Percentiles rank a stretch among this genome's conserved stretches.
Evolutionary conservation across 2,797 vertebrate genomes (phyloP).

Genomic region (Botia almorhae): DNA sequence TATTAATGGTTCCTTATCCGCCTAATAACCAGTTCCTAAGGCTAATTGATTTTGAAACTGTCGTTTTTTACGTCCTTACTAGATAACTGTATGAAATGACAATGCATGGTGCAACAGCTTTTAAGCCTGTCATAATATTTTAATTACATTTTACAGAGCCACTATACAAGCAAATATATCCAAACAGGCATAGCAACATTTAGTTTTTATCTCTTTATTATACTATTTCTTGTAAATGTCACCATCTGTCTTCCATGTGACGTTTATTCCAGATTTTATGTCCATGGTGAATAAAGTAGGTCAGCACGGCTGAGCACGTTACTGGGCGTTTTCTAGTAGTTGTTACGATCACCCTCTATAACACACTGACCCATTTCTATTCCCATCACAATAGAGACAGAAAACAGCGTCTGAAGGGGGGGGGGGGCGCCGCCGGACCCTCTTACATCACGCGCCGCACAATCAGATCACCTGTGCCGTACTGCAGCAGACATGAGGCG

Average conservation of each 20-base stretch:
- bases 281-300: constrained; percentile 16
- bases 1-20: too few relatives aligned
- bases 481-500: neutral
- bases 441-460: constrained; percentile 12
- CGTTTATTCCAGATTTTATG: neutral
- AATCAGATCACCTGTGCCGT: neutral
- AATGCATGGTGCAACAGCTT: neutral
- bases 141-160: neutral
- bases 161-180: neutral
- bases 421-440: neutral
- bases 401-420: neutral
- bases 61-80: neutral
- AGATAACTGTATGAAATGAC: neutral
- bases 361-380: constrained; percentile 51
- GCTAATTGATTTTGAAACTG: too few relatives aligned
- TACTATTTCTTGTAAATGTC: neutral
- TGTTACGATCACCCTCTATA: constrained; percentile 11
- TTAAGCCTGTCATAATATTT: neutral
- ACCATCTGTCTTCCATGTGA: neutral
- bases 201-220: neutral
- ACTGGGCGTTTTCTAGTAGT: constrained; percentile 8
- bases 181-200: neutral
- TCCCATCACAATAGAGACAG: constrained; percentile 23
- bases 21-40: too few relatives aligned
- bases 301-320: constrained; percentile 4